Base-by-base conservation (phyloP, 2,888 invertebrate genomes). In the Acanthococcus lagerstroemiae region DNA sequence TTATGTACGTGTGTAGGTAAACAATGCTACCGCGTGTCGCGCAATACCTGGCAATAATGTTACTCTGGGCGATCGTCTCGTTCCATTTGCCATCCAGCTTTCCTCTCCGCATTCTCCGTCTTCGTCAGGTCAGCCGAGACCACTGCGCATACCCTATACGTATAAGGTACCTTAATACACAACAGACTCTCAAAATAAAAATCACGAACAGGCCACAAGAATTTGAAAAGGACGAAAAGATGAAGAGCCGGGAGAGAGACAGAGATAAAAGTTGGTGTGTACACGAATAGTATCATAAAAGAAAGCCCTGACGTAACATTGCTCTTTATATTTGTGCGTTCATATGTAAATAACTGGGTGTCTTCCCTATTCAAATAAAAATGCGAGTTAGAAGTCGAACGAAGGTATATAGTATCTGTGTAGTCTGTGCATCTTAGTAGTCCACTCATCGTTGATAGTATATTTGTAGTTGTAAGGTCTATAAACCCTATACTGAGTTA, bases 291-390 rank as follows among this genome's bases (percentile, higher is more conserved):
- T n/a, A n/a, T n/a, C 12, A 37, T 37, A 37, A 37, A 37, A 37
- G 37, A 37, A 37, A 37, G 37, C 37, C 37, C 37, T 37, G 37
- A 37, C 37, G 37, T 37, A 37, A 37, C 12, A 37, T 37, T 37
- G n/a, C 37, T 37, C 37, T 58, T 58, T 58, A 25, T 58, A 58
- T 46, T 58, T 58, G 58, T 26, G 48, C 58, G 48, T 45, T 58
- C 58, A 44, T 58, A 58, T 58, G 58, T 58, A 58, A 58, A 58
- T 58, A 46, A 44, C 46, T 22, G 48, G 48, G 48, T 48, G 48
- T 48, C 48, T 48, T 48, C 48, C 48, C 48, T 48, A 48, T 21
- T 48, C 17, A 21, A 48, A 48, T 48, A 48, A 21, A 48, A 48
- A 19, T n/a, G 21, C 48, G 17, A 48, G 48, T 48, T n/a, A 19